Conservation (phyloP, 2,797 vertebrate species). For the Cynodonichthys magdalenae region DNA sequence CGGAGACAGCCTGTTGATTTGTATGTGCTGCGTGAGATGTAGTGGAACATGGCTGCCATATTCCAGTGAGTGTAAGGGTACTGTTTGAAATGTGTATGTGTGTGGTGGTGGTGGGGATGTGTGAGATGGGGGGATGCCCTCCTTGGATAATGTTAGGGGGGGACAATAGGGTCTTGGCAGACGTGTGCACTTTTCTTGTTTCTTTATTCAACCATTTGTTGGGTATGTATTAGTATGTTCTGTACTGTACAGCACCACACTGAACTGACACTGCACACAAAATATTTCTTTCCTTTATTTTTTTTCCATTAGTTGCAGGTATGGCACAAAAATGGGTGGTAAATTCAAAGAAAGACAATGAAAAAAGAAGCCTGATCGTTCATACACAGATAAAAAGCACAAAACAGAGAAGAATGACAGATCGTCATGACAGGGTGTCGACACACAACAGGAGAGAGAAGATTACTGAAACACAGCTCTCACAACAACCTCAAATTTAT, state of each 20-base stretch:
- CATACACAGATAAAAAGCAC: conserved; percentile 78
- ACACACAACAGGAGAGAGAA: conserved; percentile 71
- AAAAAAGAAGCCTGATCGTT: conserved; percentile 76
- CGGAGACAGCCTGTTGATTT: too few relatives aligned
- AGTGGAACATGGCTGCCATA: too few relatives aligned
- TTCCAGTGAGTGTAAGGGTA: too few relatives aligned
- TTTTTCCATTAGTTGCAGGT: conserved; percentile 85
- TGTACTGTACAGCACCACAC: background rate
- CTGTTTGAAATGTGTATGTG: too few relatives aligned
- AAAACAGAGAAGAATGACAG: conserved; percentile 80
- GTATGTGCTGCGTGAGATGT: too few relatives aligned
- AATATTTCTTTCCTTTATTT: conserved; percentile 83
- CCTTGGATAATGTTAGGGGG: too few relatives aligned
- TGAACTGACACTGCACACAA: conserved; percentile 57
- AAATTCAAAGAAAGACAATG: conserved; percentile 81
- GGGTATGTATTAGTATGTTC: too few relatives aligned
- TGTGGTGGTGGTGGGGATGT: too few relatives aligned
- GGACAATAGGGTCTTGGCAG: too few relatives aligned
- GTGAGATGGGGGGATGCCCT: too few relatives aligned
- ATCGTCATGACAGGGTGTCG: conserved; percentile 69
- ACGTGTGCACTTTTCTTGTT: too few relatives aligned
- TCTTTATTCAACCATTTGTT: too few relatives aligned
- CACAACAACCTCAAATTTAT: conserved; percentile 45
- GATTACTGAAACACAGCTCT: conserved; percentile 59
- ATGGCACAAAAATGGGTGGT: conserved; percentile 80